Evolutionary conservation across 2,888 invertebrate species (phyloP).

Genomic region (Hedychridium roseum): DNA sequence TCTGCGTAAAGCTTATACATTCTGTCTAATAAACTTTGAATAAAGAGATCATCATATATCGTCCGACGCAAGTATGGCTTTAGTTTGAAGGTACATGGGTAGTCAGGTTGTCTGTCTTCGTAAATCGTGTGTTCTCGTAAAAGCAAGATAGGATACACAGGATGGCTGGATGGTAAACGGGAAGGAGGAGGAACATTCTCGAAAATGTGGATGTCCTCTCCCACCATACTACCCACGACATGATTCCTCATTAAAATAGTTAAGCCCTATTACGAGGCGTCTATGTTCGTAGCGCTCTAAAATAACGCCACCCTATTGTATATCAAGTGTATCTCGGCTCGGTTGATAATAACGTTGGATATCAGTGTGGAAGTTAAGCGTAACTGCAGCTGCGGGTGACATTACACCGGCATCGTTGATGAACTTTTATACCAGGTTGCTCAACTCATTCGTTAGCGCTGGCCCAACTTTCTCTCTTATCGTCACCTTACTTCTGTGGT

Average conservation of each 20-base stretch:
- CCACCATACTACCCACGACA: constrained; percentile 31
- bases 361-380: constrained; percentile 33
- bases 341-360: constrained; percentile 35
- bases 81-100: constrained; percentile 20
- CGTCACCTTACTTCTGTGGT: no score
- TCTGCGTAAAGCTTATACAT: no score
- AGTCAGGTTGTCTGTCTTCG: constrained; percentile 4
- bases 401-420: constrained; percentile 18
- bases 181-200: constrained; percentile 4
- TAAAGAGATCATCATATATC: constrained; percentile 12
- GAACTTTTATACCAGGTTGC: constrained; percentile 8
- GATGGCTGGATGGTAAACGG: constrained; percentile 5
- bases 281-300: constrained; percentile 30
- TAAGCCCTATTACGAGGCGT: constrained; percentile 44
- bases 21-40: no score
- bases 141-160: background rate
- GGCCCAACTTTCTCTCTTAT: no score
- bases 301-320: constrained; percentile 36
- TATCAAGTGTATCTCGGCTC: constrained; percentile 21
- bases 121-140: constrained; percentile 25
- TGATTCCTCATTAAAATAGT: constrained; percentile 48
- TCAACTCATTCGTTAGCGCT: constrained; percentile 16
- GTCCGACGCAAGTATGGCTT: constrained; percentile 14
- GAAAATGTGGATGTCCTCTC: constrained; percentile 28
- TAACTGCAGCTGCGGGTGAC: constrained; percentile 28